Conservation (phyloP, 1,140 invertebrate genomes). For the Nomia melanderi region DNA sequence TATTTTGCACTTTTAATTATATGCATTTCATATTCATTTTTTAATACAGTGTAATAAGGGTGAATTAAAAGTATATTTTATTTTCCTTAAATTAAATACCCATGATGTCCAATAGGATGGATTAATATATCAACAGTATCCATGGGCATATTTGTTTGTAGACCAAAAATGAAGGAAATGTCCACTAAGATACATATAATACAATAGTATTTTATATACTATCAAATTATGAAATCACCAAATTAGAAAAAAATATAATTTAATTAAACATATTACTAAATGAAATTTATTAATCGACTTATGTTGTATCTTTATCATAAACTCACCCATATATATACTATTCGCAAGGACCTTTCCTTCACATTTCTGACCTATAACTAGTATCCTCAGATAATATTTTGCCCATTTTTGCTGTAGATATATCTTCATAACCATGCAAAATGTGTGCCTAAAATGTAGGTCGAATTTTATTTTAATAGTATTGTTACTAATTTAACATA, state of each 20-base stretch:
- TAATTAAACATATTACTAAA: conserved; percentile 36
- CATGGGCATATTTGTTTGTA: conserved; percentile 38
- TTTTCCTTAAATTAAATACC: conserved; percentile 15
- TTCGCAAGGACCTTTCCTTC: conserved; percentile 51
- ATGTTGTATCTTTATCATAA: conserved; percentile 48
- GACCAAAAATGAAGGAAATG: conserved; percentile 54
- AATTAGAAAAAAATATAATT: conserved; percentile 16
- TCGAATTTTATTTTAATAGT: conserved; percentile 47
- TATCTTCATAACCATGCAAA: conserved; percentile 53
- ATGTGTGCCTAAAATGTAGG: conserved; percentile 47
- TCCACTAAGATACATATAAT: conserved; percentile 35
- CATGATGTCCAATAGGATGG: conserved; percentile 28
- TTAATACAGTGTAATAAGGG: too few species aligned
- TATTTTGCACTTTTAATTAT: neutral
- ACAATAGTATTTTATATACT: conserved; percentile 20
- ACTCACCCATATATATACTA: conserved; percentile 55
- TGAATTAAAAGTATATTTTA: conserved; percentile 9
- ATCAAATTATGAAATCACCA: conserved; percentile 17
- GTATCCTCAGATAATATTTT: conserved; percentile 51
- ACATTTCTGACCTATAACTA: conserved; percentile 51
- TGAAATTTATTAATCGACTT: conserved; percentile 41
- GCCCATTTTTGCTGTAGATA: conserved; percentile 51
- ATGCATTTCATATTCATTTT: too few species aligned
- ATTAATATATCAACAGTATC: conserved; percentile 50
- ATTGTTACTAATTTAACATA: conserved; percentile 1